Evolutionary conservation across 2,888 invertebrate genomes (phyloP).

Genomic region (Syritta pipiens): DNA sequence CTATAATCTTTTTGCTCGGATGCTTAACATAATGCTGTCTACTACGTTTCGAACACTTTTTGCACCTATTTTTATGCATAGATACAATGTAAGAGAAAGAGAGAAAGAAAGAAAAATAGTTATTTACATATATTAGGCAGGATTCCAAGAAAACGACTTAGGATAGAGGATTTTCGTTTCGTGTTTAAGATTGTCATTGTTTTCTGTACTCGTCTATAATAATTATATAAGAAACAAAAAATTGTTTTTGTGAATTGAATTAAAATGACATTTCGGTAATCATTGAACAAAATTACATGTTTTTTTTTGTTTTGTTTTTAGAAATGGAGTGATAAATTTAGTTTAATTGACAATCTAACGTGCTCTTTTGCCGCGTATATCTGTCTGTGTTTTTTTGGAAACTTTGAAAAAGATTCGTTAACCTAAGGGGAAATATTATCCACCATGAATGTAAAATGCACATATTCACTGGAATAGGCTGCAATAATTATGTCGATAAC

Average conservation of each 20-base stretch:
- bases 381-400: constrained; percentile 77
- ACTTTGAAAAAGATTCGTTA: constrained; percentile 10
- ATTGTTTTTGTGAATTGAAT: constrained; percentile 68
- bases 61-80: constrained; percentile 62
- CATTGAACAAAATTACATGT: constrained; percentile 3
- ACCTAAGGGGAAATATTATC: neutral
- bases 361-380: constrained; percentile 80
- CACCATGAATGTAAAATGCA: constrained; percentile 46
- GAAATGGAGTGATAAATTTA: constrained; percentile 31
- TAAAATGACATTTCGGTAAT: constrained; percentile 62
- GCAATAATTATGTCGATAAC: constrained; percentile 1
- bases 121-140: constrained; percentile 21
- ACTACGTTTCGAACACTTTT: constrained; percentile 69
- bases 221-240: neutral
- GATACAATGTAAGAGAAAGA: constrained; percentile 23
- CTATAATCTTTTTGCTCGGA: constrained; percentile 74
- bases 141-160: constrained; percentile 9
- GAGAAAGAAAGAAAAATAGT: too few relatives aligned
- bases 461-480: constrained; percentile 29
- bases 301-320: constrained; percentile 16
- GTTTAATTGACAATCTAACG: constrained; percentile 56
- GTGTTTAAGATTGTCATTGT: constrained; percentile 35
- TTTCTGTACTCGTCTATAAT: neutral
- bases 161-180: constrained; percentile 15
- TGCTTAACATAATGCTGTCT: constrained; percentile 78